A percentile compares a stretch with the other conserved stretches of the same genome.
These are phyloP conservation scores for Plemyria rubiginata DNA, from an alignment of 2,888 invertebrate species.

Conservation along the genomic window DNA sequence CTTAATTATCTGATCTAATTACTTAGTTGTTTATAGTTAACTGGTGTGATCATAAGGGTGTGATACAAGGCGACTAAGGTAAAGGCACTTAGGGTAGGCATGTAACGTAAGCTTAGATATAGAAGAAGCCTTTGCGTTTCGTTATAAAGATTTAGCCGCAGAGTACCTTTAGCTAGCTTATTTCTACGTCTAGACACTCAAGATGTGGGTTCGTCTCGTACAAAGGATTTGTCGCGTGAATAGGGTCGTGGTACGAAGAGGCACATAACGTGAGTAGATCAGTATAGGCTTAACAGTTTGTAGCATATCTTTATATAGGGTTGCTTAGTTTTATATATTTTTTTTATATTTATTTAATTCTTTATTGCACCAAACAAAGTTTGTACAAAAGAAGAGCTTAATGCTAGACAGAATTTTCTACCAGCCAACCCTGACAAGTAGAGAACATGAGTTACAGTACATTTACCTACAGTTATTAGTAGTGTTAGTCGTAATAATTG, in stretches of 20 bases:
- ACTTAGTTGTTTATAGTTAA: no score
- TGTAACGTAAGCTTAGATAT: not conserved
- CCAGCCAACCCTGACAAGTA: no score
- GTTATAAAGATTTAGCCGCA: conserved; percentile 32
- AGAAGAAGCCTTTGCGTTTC: not conserved
- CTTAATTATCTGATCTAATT: no score
- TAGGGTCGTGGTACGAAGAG: conserved; percentile 41
- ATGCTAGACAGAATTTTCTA: no score
- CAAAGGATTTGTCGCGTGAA: conserved; percentile 61
- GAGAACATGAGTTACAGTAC: no score
- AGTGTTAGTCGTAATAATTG: no score
- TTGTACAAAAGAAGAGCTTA: no score
- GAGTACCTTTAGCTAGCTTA: conserved; percentile 21
- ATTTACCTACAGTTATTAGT: no score
- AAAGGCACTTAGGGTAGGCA: conserved; percentile 18
- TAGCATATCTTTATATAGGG: not conserved
- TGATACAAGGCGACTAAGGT: no score
- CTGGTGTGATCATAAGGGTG: no score
- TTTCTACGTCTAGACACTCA: conserved; percentile 59
- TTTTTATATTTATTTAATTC: no score
- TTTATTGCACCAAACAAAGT: no score
- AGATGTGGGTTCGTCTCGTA: conserved; percentile 42
- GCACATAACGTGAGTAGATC: not conserved
- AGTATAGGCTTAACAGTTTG: not conserved
- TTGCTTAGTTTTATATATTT: not conserved